Conservation (phyloP, 2,888 invertebrate species). For the Cynaeus angustus region DNA sequence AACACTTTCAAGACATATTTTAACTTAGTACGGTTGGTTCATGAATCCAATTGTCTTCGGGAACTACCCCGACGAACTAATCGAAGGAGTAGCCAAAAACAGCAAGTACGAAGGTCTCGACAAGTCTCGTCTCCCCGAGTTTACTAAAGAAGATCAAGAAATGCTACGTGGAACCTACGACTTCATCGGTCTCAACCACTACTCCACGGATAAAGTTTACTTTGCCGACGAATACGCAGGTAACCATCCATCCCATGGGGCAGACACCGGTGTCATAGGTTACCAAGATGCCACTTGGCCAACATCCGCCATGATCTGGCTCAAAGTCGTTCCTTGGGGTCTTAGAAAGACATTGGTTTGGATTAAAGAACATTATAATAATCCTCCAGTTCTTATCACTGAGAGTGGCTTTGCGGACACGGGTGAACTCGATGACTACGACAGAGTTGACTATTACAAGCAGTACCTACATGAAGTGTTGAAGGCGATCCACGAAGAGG, state of each 20-base stretch:
- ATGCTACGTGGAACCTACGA: conserved; percentile 72
- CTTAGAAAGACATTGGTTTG: conserved; percentile 74
- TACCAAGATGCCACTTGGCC: conserved; percentile 42
- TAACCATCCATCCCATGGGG: conserved; percentile 46
- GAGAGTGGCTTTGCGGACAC: conserved; percentile 75
- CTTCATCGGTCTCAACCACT: conserved; percentile 77
- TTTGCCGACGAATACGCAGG: conserved; percentile 48
- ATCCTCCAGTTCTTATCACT: conserved; percentile 75
- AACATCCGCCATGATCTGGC: conserved; percentile 9
- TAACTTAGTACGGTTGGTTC: conserved; percentile 57
- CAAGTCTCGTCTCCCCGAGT: conserved; percentile 73
- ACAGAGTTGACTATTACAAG: conserved; percentile 73
- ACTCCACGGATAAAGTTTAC: conserved; percentile 72
- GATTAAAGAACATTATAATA: conserved; percentile 67
- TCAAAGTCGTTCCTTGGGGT: conserved; percentile 74
- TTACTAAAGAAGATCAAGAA: conserved; percentile 71
- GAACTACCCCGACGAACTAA: conserved; percentile 73
- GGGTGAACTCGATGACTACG: conserved; percentile 73
- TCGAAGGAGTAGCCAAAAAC: conserved; percentile 70
- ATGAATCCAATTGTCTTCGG: conserved; percentile 71
- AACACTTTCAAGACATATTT: background rate
- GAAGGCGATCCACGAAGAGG: conserved; percentile 12
- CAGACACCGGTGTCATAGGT: conserved; percentile 58
- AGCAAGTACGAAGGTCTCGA: conserved; percentile 72
- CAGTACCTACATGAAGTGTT: conserved; percentile 57